phyloP scores from a whole-genome alignment of 2,797 vertebrate genomes.

The Garrulus glandarius region DNA sequence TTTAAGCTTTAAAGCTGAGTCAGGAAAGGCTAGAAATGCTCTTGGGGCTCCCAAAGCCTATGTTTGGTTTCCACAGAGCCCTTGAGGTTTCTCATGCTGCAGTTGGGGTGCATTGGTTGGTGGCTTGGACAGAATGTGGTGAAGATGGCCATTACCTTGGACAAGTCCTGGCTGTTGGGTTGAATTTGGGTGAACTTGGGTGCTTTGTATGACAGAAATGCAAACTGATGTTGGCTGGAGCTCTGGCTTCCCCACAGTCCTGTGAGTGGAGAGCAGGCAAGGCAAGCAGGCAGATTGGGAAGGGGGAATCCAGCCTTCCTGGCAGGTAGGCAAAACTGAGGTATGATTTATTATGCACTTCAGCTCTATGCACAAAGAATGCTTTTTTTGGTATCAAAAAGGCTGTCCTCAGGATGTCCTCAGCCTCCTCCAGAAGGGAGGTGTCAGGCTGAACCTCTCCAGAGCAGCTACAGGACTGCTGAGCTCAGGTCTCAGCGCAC shows the following conservation, averaged over 20 bases:
- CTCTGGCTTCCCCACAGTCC: background rate
- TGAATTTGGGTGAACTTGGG: fast-evolving
- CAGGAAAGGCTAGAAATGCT: background rate
- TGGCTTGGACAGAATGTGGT: fast-evolving
- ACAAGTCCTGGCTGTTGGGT: background rate
- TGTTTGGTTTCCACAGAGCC: background rate
- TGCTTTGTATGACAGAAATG: background rate
- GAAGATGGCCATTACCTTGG: background rate
- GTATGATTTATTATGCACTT: background rate
- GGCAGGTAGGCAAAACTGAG: background rate
- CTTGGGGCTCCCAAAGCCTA: background rate
- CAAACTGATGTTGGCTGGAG: background rate
- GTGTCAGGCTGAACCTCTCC: background rate
- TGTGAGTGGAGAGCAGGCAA: background rate
- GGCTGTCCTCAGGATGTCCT: background rate
- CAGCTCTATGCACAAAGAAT: background rate
- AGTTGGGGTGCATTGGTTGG: fast-evolving
- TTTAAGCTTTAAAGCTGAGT: background rate
- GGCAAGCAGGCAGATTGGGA: background rate
- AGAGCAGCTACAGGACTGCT: background rate
- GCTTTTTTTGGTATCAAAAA: background rate
- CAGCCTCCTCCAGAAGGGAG: background rate
- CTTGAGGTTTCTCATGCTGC: background rate
- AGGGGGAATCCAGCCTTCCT: background rate
- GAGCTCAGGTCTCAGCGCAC: fast-evolving